Evolutionary conservation across 2,113 vertebrate genomes (phyloP), one percentile per base, ranked within the genome.

Genomic region (Misgurnus anguillicaudatus): DNA sequence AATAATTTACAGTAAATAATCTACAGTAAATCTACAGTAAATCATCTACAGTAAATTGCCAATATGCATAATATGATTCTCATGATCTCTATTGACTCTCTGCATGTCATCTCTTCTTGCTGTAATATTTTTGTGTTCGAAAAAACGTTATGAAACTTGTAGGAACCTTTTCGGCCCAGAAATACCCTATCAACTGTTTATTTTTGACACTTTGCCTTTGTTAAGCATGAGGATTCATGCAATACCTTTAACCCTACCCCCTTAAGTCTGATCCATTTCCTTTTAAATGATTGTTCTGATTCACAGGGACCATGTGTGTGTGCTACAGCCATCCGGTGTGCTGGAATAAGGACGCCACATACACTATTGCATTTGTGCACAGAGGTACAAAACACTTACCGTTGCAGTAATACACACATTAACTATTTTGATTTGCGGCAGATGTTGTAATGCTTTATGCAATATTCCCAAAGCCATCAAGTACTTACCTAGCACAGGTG

Each of bases 301-400:
- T 74, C 17, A 80, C 83, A 98, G 97, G 97, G 85, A 94, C 95
- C 79, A 89, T 98, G 83, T 98, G 94, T 86, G 87, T 96, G 19
- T 98, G 96, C 91, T 95, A 90, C 84, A 94, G 92, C 84, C 91
- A 90, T 0, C 86, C 90, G 36, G 79, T 87, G 38, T 78, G 78
- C 69, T 87, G 81, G 80, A 81, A 84, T 74, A 86, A 90, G 57
- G 93, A 95, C 81, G 69, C 94, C 68, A 88, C 81, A 0, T 99
- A 98, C 88, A 92, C 93, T 0, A 81, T 97, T 7, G 90, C 93
- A 76, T 94, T 95, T 80, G 88, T 98, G 71, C 96, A 98, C 90
- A 95, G 93, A 95, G 96, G 96, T 93, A 75, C 38, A 41, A 45
- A 21, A 17, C n/a, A 80, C 24, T 31, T 21, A 45, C 10, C 41